Base-by-base conservation (phyloP, 1,140 invertebrate genomes). In the Hyles vespertilio region DNA sequence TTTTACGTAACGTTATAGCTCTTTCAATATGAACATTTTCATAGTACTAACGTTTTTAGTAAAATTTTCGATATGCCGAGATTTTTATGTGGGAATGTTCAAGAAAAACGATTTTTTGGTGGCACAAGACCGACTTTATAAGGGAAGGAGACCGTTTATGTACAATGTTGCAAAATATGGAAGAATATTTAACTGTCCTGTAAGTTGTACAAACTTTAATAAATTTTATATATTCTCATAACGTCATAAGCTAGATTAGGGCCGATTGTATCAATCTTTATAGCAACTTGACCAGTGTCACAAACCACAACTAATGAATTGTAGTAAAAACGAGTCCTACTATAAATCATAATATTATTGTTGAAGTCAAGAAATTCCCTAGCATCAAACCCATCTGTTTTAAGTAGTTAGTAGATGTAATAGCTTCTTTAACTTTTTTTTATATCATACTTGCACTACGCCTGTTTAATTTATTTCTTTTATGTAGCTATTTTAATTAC, bases 21-120 rank as follows among this genome's bases (percentile, higher is more conserved):
- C 8, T 40, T 5, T 40, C 36, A 40, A 5, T 6, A 48, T 48
- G 47, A 48, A 48, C 47, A n/a, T 5, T 6, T 11, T 48, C 5
- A 22, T 48, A 22, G 6, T 11, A n/a, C n/a, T 48, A 6, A 2
- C 9, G 47, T 8, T n/a, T 11, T 11, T 48, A n/a, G 47, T 48
- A 22, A 22, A 40, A 5, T 40, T 40, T 40, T 40, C 36, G 36
- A 5, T 40, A 40, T 67, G 66, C 50, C 70, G 80, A 56, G 78
- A 83, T 63, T 81, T 75, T 59, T 81, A 81, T 48, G 63, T 72
- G 0, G 82, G 82, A 2, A 81, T 85, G 79, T 85, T 85, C 61
- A 81, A 74, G 40, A 70, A 49, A 32, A 77, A 83, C 49, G 80
- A 85, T 58, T 70, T 72, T 8, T 63, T 85, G 5, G 74, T 85